Conservation (phyloP, 2,113 vertebrate genomes). For the Phyllopteryx taeniolatus region DNA sequence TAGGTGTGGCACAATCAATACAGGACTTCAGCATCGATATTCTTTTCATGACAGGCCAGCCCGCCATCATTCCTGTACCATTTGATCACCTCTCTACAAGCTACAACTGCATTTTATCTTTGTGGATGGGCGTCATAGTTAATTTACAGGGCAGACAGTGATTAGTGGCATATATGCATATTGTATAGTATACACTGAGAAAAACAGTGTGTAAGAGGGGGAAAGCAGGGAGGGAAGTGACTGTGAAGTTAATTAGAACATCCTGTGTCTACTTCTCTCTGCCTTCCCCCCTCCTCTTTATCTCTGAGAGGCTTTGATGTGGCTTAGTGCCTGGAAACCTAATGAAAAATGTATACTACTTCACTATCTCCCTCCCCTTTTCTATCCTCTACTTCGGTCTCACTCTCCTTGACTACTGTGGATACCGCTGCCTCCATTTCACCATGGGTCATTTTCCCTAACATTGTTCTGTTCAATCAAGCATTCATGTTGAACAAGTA, state of each 20-base stretch:
- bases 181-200: slow-evolving; percentile 25
- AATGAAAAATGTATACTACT: slow-evolving; percentile 82
- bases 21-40: slow-evolving; percentile 48
- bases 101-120: slow-evolving; percentile 21
- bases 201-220: slow-evolving; percentile 23
- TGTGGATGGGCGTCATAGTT: slow-evolving; percentile 39
- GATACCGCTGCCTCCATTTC: slow-evolving; percentile 50
- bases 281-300: slow-evolving; percentile 42
- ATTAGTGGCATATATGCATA: slow-evolving; percentile 42
- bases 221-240: slow-evolving; percentile 36
- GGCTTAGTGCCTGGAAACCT: slow-evolving; percentile 76
- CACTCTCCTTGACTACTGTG: slow-evolving; percentile 19
- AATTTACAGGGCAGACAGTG: slow-evolving; percentile 61
- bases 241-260: slow-evolving; percentile 80
- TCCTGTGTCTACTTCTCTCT: slow-evolving; percentile 65
- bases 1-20: slow-evolving; percentile 51
- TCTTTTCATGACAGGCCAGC: slow-evolving; percentile 20
- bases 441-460: slow-evolving; percentile 29
- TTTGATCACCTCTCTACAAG: slow-evolving; percentile 44
- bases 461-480: slow-evolving; percentile 2
- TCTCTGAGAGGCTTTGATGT: slow-evolving; percentile 76
- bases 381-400: slow-evolving; percentile 16
- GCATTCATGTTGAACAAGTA: neutral
- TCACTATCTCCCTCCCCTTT: slow-evolving; percentile 42
- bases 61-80: neutral